Percentiles rank a stretch among this genome's conserved stretches.
Conservation (phyloP, 35 echinoderm and acorn worm genomes). For the Amphiura filiformis region DNA sequence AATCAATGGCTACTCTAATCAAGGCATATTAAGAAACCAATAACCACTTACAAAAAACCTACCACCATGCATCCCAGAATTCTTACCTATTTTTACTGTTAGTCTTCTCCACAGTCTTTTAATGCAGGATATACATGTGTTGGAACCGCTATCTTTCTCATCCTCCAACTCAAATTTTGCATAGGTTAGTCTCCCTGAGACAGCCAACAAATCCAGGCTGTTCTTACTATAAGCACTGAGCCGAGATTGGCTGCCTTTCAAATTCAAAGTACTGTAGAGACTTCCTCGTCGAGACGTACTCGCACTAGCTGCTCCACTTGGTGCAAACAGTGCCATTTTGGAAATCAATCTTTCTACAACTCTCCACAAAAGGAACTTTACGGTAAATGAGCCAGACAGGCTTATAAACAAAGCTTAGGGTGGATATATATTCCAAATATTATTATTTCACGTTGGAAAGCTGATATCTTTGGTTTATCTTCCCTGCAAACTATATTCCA, state of each 20-base stretch:
- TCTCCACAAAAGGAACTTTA: too few species aligned
- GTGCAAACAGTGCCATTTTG: not conserved
- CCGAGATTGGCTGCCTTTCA: not conserved
- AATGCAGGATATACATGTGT: not conserved
- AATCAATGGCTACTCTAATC: too few species aligned
- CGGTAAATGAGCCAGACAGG: too few species aligned
- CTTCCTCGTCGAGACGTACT: not conserved
- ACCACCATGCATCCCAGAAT: not conserved
- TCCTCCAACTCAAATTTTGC: not conserved
- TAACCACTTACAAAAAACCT: too few species aligned
- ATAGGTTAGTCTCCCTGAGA: constrained; percentile 1
- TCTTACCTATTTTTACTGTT: not conserved
- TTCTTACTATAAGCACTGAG: not conserved
- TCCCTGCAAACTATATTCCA: too few species aligned
- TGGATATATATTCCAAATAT: too few species aligned
- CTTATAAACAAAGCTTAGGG: too few species aligned
- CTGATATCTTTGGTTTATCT: too few species aligned
- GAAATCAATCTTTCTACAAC: too few species aligned
- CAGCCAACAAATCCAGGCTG: not conserved
- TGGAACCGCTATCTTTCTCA: not conserved
- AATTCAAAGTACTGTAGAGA: not conserved
- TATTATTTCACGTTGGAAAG: too few species aligned
- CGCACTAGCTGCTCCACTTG: not conserved
- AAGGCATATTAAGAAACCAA: too few species aligned
- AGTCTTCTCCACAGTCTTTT: constrained; percentile 5